Conservation (phyloP, 2,888 invertebrate species). For the Urechis unicinctus region DNA sequence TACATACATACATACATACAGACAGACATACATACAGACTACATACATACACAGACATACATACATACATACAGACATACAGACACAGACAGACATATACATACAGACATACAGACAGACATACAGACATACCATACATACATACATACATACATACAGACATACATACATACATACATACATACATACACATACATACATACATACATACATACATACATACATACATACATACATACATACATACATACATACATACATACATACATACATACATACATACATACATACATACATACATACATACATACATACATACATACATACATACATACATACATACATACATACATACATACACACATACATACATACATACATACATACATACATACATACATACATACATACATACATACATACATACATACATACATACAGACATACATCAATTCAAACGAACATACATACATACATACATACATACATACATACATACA, state of each 20-base stretch:
- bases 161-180: conserved; percentile 1
- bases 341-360: conserved; percentile 7
- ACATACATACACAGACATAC: too few species aligned
- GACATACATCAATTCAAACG: too few species aligned
- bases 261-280: conserved; percentile 1
- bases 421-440: too few species aligned
- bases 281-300: not conserved
- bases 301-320: conserved; percentile 2
- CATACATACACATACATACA: conserved; percentile 5
- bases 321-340: conserved; percentile 1
- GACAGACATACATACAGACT: too few species aligned
- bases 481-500: too few species aligned
- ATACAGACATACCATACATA: too few species aligned
- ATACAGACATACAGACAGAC: too few species aligned
- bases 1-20: not conserved
- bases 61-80: too few species aligned
- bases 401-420: too few species aligned
- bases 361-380: conserved; percentile 5
- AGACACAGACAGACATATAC: too few species aligned
- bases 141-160: not conserved
- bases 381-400: conserved; percentile 3
- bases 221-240: conserved; percentile 4
- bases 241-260: conserved; percentile 1
- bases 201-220: conserved; percentile 3
- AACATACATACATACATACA: too few species aligned